Evolutionary conservation across 2,888 invertebrate species (phyloP), one percentile per base, ranked within the genome.

Genomic region (Mongoloraphidia duomilia): DNA sequence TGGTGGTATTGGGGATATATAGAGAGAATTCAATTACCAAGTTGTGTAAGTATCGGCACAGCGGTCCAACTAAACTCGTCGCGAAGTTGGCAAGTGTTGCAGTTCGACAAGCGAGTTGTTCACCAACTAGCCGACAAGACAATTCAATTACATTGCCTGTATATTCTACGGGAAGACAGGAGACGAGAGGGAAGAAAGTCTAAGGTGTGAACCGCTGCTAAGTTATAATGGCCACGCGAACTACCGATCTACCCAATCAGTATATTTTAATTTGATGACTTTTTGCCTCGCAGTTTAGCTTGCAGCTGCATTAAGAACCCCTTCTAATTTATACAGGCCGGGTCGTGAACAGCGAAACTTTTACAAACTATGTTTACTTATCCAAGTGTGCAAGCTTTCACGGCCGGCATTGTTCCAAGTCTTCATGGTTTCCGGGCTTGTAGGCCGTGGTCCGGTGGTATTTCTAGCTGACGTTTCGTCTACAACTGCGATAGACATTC

Each of bases 141-240:
- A 67, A 68, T 68, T 68, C 68, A 67, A 68, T 68, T 68, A 68
- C 64, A 58, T 59, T 46, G 52, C 63, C 60, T 64, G 61, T 65
- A 65, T 63, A 65, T 64, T 52, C 41, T 63, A 64, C 63, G 57
- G 62, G 63, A 61, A 37, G 38, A 38, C 26, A 17, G 46, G 38
- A 46, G 26, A 17, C 33, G 12, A 9, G 37, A 17, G 34, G 14
- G n/a, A n/a, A 13, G 41, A 13, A 41, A 41, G 11, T 34, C 13
- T 41, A 41, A 47, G 47, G 47, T 41, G 47, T 35, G 40, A 47
- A 41, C 26, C 41, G 26, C 26, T 6, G 37, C 33, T 47, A 47
- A 40, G 34, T 47, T 47, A 47, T 47, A 47, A 46, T 46, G 38
- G 46, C 46, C 13, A 17, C 26, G 26, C 26, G 26, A 26, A 26